Evolutionary conservation across 2,113 vertebrate species (phyloP).

Genomic region (Corvus moneduloides): DNA sequence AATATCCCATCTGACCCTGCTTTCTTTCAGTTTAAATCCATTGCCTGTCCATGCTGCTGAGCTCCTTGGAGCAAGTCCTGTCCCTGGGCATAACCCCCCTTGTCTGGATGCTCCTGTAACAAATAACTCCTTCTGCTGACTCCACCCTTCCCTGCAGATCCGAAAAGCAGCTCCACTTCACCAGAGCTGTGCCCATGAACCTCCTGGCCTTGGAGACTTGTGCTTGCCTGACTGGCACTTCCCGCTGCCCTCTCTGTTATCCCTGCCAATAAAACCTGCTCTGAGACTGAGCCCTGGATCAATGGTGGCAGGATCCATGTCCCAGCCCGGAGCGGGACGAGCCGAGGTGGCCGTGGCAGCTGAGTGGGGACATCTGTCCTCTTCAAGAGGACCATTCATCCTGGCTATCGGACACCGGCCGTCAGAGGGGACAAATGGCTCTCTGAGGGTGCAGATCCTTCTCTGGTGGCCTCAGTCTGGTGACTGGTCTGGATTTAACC

Average conservation of each 20-base stretch:
- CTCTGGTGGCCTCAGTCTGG: neutral
- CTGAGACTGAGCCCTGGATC: neutral
- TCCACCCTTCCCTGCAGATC: neutral
- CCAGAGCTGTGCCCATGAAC: fast-evolving
- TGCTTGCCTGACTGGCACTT: neutral
- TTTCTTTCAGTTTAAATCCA: neutral
- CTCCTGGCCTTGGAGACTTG: neutral
- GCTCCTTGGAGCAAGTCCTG: neutral
- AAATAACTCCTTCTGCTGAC: neutral
- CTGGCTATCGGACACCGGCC: neutral
- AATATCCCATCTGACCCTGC: fast-evolving
- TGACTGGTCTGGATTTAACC: neutral
- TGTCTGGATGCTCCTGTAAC: neutral
- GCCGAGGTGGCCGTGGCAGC: neutral
- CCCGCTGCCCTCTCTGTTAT: neutral
- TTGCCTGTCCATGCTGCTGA: neutral
- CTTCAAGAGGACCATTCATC: neutral
- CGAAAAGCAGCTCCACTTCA: neutral
- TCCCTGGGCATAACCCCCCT: no score
- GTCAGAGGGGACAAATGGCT: slow-evolving; percentile 9
- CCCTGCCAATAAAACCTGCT: slow-evolving; percentile 14
- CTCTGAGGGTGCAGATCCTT: neutral
- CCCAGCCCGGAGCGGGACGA: neutral
- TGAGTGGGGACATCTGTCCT: neutral
- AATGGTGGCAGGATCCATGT: neutral